These are phyloP conservation scores for Diuraphis noxia DNA, from an alignment of 1,140 invertebrate genomes.

Conservation along the genomic window DNA sequence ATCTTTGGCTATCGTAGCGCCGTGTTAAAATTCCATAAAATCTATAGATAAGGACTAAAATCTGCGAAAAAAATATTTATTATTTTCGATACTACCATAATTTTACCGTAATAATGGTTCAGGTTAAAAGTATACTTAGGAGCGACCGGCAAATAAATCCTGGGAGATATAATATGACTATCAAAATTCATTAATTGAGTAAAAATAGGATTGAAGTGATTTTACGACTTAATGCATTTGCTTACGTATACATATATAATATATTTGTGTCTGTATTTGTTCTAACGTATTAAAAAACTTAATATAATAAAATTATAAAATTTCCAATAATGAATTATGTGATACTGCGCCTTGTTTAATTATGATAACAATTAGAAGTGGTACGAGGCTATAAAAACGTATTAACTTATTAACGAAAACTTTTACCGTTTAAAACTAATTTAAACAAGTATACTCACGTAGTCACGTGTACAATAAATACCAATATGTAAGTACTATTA, in stretches of 20 bases:
- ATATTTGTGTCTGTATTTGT: no score
- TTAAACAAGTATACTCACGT: not conserved
- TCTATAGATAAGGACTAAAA: not conserved
- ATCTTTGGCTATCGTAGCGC: not conserved
- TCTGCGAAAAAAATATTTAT: not conserved
- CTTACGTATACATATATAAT: no score
- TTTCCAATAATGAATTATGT: not conserved
- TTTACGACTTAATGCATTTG: not conserved
- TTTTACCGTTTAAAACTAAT: not conserved
- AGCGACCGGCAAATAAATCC: not conserved
- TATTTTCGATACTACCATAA: not conserved
- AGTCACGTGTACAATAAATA: not conserved
- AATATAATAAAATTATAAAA: no score
- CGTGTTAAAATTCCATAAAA: not conserved
- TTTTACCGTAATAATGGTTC: not conserved
- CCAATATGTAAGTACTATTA: not conserved
- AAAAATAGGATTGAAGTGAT: not conserved
- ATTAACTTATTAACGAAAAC: not conserved
- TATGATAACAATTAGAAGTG: not conserved
- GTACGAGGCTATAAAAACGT: not conserved
- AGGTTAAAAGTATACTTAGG: not conserved
- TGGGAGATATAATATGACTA: not conserved
- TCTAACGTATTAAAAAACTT: no score
- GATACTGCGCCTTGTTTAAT: not conserved
- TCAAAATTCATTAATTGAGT: not conserved